Conservation (phyloP, 2,888 invertebrate genomes). For the Odontocolon sp. region DNA sequence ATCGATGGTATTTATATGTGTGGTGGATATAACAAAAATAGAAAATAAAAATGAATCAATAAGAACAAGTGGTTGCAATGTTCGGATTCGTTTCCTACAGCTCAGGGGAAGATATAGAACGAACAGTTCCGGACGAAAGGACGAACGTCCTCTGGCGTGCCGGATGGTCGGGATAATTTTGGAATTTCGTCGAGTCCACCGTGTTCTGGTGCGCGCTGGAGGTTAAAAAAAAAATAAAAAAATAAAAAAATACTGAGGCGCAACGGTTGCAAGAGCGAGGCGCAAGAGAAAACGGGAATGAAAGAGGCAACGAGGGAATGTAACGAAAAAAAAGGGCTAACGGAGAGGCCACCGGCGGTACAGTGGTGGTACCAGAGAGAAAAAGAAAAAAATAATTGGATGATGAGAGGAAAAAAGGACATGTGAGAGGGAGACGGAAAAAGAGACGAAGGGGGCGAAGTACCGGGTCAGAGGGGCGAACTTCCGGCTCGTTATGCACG, state of each 20-base stretch:
- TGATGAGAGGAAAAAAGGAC: constrained; percentile 4
- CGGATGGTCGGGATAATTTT: constrained; percentile 64
- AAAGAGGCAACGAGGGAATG: constrained; percentile 53
- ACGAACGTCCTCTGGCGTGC: constrained; percentile 46
- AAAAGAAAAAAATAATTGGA: constrained; percentile 38
- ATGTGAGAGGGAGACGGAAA: constrained; percentile 27
- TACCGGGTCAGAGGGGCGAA: constrained; percentile 59
- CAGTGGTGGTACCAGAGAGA: constrained; percentile 35
- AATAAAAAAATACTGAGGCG: constrained; percentile 6
- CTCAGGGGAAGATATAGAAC: constrained; percentile 12
- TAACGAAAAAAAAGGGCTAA: constrained; percentile 57
- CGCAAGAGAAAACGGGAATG: constrained; percentile 45
- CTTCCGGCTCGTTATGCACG: constrained; percentile 74
- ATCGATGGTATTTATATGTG: constrained; percentile 54
- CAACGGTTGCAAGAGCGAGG: constrained; percentile 41
- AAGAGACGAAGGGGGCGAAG: constrained; percentile 48
- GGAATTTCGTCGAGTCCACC: constrained; percentile 59
- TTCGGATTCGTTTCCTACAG: constrained; percentile 20
- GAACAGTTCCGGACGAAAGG: constrained; percentile 28
- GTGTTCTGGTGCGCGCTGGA: constrained; percentile 32
- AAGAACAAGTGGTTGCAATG: constrained; percentile 28
- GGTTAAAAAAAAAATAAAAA: constrained; percentile 29
- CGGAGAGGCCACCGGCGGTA: constrained; percentile 31
- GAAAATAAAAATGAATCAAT: constrained; percentile 36
- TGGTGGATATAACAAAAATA: constrained; percentile 13